A percentile compares a stretch with the other conserved stretches of the same genome.
phyloP scores from a whole-genome alignment of 2,888 invertebrate species.

The Trichopria drosophilae region DNA sequence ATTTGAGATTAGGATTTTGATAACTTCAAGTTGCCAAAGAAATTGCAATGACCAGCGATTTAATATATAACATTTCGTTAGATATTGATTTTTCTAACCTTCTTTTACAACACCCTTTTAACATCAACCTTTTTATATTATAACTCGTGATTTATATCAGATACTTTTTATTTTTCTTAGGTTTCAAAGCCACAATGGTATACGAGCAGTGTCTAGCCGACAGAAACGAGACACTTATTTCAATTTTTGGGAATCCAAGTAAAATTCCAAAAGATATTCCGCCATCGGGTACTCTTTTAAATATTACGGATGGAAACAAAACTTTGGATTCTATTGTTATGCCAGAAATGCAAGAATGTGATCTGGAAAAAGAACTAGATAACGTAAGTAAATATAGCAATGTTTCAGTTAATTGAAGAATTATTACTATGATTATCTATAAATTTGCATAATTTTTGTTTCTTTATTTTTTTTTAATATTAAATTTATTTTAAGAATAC shows the following conservation, averaged over 20 bases:
- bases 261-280: slow-evolving; percentile 62
- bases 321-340: slow-evolving; percentile 65
- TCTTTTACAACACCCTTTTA: no score
- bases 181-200: slow-evolving; percentile 87
- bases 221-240: slow-evolving; percentile 66
- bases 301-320: slow-evolving; percentile 61
- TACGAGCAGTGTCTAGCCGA: slow-evolving; percentile 73
- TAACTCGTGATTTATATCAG: no score
- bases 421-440: neutral
- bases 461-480: neutral
- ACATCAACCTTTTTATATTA: no score
- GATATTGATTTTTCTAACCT: no score
- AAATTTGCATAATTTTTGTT: slow-evolving; percentile 1
- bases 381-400: slow-evolving; percentile 68
- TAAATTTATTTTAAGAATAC: neutral
- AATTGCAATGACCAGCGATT: no score
- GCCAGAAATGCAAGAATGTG: slow-evolving; percentile 74
- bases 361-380: slow-evolving; percentile 82
- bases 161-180: slow-evolving; percentile 45
- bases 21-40: no score
- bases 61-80: no score
- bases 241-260: slow-evolving; percentile 63
- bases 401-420: no score
- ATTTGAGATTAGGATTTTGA: no score
- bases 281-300: slow-evolving; percentile 63